Percentiles rank a stretch among this genome's conserved stretches.
Conservation (phyloP, 2,797 vertebrate species). For the Myotis daubentonii region DNA sequence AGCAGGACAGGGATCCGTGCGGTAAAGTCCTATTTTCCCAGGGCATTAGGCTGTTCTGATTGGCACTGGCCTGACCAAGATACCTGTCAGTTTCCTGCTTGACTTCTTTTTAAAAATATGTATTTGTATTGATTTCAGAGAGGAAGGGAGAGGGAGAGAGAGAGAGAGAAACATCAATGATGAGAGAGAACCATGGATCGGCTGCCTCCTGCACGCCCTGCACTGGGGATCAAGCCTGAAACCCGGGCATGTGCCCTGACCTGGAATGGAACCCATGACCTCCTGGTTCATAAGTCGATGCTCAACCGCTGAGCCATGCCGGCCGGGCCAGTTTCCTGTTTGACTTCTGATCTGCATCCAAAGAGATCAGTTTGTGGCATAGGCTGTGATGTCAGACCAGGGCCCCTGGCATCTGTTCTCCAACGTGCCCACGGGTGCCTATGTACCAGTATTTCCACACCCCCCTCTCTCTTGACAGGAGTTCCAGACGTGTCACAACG, state of each 20-base stretch:
- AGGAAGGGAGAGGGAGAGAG: too few species aligned
- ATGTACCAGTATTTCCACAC: not conserved
- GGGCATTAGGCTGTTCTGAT: accelerated
- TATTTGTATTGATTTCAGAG: too few species aligned
- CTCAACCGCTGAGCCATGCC: too few species aligned
- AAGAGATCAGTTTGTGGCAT: not conserved
- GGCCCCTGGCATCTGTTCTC: not conserved
- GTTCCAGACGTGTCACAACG: not conserved
- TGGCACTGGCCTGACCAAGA: not conserved
- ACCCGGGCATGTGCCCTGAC: too few species aligned
- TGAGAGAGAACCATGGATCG: too few species aligned
- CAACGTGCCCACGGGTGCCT: accelerated
- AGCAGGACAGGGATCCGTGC: accelerated
- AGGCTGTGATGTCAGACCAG: not conserved
- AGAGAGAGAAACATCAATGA: too few species aligned
- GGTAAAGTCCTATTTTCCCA: accelerated
- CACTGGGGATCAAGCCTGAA: too few species aligned
- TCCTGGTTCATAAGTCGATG: too few species aligned
- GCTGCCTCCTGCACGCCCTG: too few species aligned
- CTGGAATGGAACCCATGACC: too few species aligned
- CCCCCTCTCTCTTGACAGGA: not conserved
- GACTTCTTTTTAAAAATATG: too few species aligned
- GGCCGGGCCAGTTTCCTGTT: not conserved
- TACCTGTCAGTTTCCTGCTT: not conserved
- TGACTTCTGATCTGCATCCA: not conserved